Conservation (phyloP, 2,113 vertebrate genomes). For the Ictidomys tridecemlineatus region DNA sequence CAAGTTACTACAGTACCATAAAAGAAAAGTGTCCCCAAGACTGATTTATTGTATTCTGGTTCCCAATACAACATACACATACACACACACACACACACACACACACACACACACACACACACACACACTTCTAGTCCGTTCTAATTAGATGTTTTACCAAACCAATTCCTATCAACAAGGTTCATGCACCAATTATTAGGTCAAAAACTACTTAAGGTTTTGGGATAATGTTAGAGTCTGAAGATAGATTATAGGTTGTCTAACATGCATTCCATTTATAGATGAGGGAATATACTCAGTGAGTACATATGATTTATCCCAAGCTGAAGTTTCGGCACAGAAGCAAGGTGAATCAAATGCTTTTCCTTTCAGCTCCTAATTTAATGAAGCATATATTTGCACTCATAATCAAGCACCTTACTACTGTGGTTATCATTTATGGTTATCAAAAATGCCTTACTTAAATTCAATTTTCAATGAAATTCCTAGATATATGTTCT, state of each 20-base stretch:
- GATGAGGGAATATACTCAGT: not conserved
- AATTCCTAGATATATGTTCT: not conserved
- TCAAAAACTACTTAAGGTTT: not conserved
- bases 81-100: not conserved
- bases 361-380: not conserved
- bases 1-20: not conserved
- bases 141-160: not conserved
- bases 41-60: not conserved
- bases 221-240: not conserved
- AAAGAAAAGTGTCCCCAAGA: not conserved
- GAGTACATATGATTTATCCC: not conserved
- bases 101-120: not conserved
- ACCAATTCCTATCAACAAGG: not conserved
- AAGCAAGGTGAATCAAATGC: not conserved
- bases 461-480: not conserved
- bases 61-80: not conserved
- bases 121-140: not conserved
- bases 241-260: not conserved
- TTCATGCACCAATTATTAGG: conserved; percentile 1
- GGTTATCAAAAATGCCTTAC: not conserved
- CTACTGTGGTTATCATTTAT: not conserved
- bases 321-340: not conserved
- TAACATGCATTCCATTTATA: not conserved
- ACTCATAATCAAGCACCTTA: not conserved
- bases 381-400: not conserved